phyloP scores from a whole-genome alignment of 1,140 invertebrate species.

The Carposina sasakii region DNA sequence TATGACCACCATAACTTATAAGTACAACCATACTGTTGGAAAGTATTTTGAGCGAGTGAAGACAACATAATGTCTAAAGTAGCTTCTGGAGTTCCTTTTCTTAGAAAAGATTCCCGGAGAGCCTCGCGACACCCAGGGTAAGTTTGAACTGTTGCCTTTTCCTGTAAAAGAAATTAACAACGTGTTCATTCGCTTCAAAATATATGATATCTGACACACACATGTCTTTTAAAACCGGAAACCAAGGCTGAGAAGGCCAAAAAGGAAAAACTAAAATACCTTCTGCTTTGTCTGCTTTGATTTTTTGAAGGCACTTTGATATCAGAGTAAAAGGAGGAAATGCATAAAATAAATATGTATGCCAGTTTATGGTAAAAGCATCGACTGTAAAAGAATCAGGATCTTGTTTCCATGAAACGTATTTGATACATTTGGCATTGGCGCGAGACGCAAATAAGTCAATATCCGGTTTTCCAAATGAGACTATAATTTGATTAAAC shows the following conservation, averaged over 20 bases:
- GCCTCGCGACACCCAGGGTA: constrained; percentile 18
- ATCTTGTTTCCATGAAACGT: constrained; percentile 6
- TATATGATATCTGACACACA: constrained; percentile 14
- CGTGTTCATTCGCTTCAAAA: constrained; percentile 14
- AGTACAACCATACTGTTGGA: constrained; percentile 24
- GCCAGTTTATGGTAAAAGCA: constrained; percentile 10
- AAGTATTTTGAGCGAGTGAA: constrained; percentile 23
- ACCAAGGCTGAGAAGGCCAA: constrained; percentile 10
- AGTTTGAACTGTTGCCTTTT: neutral
- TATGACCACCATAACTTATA: constrained; percentile 31
- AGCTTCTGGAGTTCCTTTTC: constrained; percentile 8
- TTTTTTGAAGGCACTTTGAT: constrained; percentile 7
- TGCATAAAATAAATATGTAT: constrained; percentile 1
- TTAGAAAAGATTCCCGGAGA: constrained; percentile 19
- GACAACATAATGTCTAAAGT: constrained; percentile 19
- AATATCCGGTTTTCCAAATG: constrained; percentile 5
- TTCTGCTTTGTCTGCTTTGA: neutral
- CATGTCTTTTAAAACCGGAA: constrained; percentile 2
- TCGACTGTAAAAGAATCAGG: constrained; percentile 7
- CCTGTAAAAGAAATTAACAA: constrained; percentile 3
- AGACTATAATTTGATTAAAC: neutral
- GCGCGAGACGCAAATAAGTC: constrained; percentile 5
- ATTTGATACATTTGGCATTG: constrained; percentile 8
- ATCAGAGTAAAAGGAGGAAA: constrained; percentile 10
- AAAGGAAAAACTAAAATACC: constrained; percentile 8